A percentile compares a stretch with the other conserved stretches of the same genome.
These are phyloP conservation scores for Spinibarbus caldwelli DNA, from an alignment of 2,797 vertebrate genomes.

Conservation along the genomic window DNA sequence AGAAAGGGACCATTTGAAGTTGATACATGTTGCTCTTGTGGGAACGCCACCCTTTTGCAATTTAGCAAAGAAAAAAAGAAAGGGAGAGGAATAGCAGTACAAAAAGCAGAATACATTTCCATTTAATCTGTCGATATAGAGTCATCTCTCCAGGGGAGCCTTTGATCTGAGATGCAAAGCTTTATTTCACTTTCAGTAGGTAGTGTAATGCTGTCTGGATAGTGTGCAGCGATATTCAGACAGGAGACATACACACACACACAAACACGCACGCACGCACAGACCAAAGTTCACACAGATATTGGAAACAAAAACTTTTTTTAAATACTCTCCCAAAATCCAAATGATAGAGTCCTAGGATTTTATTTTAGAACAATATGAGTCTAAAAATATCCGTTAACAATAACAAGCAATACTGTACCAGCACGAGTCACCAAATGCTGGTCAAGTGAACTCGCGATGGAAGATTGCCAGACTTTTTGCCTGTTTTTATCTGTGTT, in stretches of 20 bases:
- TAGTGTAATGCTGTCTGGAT: slow-evolving; percentile 36
- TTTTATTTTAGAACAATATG: neutral
- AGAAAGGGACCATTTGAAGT: slow-evolving; percentile 58
- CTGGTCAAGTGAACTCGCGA: neutral
- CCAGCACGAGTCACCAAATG: neutral
- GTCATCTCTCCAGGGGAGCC: slow-evolving; percentile 54
- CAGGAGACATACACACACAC: neutral
- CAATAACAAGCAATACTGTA: neutral
- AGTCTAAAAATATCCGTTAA: neutral
- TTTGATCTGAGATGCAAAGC: slow-evolving; percentile 54
- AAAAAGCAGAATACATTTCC: slow-evolving; percentile 63
- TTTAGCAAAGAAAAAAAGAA: slow-evolving; percentile 52
- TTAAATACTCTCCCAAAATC: neutral
- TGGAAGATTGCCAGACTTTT: neutral
- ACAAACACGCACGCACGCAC: neutral
- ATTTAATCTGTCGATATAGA: slow-evolving; percentile 64
- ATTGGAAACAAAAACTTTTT: neutral
- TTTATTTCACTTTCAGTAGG: slow-evolving; percentile 53
- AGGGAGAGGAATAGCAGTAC: slow-evolving; percentile 44
- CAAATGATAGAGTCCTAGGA: neutral
- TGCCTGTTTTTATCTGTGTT: neutral
- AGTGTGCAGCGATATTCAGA: slow-evolving; percentile 34
- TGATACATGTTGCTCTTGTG: slow-evolving; percentile 59
- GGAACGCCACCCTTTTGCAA: slow-evolving; percentile 55
- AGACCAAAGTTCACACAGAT: slow-evolving; percentile 13